A percentile compares a stretch with the other conserved stretches of the same genome.
Evolutionary conservation across 2,113 vertebrate genomes (phyloP).

Genomic region (Aptenodytes forsteri): DNA sequence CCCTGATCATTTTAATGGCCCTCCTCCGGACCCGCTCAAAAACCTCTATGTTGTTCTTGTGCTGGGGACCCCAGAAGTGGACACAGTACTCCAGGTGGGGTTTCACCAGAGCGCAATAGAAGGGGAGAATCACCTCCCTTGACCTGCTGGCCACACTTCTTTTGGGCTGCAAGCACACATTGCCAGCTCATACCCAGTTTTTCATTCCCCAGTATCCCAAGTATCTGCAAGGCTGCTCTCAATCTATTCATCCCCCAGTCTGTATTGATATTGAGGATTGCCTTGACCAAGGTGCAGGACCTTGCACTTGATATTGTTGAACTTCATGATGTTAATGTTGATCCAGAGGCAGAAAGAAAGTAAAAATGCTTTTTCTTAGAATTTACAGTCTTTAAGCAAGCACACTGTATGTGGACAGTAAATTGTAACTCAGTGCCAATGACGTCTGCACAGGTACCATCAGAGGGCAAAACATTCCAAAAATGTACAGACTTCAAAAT

Average conservation of each 20-base stretch:
- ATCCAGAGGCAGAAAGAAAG: neutral
- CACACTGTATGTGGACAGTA: neutral
- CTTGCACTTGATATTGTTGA: neutral
- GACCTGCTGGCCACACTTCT: accelerated
- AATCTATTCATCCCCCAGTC: too few species aligned
- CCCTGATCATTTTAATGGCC: neutral
- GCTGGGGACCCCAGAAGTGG: accelerated
- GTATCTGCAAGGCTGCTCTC: neutral
- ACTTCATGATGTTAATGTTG: neutral
- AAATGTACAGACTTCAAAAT: neutral
- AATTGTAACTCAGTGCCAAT: neutral
- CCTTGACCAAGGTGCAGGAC: neutral
- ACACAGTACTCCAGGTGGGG: neutral
- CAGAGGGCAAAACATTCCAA: neutral
- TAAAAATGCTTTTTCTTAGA: neutral
- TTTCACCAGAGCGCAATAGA: neutral
- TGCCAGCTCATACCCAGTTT: neutral
- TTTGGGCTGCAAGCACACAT: neutral
- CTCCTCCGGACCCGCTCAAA: neutral
- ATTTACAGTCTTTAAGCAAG: neutral
- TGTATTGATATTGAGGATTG: neutral
- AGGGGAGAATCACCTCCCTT: neutral
- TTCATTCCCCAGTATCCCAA: neutral
- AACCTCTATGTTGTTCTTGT: neutral
- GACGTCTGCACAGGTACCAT: neutral